Evolutionary conservation across 2,797 vertebrate genomes (phyloP).

Genomic region (Triplophysa yarkandensis): DNA sequence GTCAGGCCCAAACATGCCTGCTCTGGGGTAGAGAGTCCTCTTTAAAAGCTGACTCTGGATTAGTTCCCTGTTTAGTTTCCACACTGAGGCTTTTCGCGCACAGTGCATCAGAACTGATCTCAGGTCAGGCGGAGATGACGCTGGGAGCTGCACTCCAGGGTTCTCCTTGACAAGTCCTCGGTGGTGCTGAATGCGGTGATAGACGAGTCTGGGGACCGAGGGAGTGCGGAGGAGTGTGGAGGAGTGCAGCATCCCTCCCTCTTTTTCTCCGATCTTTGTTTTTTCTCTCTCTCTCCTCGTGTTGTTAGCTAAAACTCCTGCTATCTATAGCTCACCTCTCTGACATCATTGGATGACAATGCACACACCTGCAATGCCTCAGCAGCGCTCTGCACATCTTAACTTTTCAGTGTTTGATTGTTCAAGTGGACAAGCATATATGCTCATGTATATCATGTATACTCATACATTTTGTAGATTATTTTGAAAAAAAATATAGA

Average conservation of each 20-base stretch:
- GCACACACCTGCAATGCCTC: constrained; percentile 46
- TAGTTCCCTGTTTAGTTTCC: constrained; percentile 19
- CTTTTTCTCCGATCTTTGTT: constrained; percentile 18
- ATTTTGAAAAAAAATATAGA: too few relatives aligned
- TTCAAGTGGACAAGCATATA: neutral
- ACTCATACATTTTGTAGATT: too few relatives aligned
- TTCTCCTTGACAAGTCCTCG: constrained; percentile 58
- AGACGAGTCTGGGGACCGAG: constrained; percentile 56
- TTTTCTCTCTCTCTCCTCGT: constrained; percentile 1
- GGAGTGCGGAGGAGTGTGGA: constrained; percentile 52
- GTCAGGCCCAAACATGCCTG: constrained; percentile 40
- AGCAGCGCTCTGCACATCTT: constrained; percentile 8
- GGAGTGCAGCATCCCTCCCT: constrained; percentile 34
- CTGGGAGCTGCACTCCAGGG: constrained; percentile 38
- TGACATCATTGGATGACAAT: constrained; percentile 50
- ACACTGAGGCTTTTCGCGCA: neutral
- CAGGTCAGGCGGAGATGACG: constrained; percentile 39
- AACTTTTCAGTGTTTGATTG: neutral
- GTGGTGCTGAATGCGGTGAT: constrained; percentile 48
- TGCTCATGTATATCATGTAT: too few relatives aligned
- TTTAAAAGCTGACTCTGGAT: constrained; percentile 31
- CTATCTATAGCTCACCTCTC: constrained; percentile 50
- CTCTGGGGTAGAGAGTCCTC: constrained; percentile 3
- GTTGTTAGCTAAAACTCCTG: constrained; percentile 30
- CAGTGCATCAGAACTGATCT: constrained; percentile 29